Evolutionary conservation across 2,113 vertebrate genomes (phyloP), one percentile per base, ranked within the genome.

Genomic region (Plestiodon gilberti): DNA sequence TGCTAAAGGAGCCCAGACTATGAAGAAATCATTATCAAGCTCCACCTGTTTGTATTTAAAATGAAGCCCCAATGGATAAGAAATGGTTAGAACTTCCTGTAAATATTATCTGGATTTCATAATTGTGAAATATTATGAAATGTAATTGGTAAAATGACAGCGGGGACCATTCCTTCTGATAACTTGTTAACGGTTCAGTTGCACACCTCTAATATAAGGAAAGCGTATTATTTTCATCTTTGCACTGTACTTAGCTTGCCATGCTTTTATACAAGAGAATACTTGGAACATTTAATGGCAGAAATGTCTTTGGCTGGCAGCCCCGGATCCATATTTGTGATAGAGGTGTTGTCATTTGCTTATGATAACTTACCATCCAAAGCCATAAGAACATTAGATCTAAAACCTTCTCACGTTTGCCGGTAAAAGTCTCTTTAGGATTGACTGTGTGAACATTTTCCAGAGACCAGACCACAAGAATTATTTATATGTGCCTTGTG

Each of bases 371-470:
- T 87, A 64, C 52, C 85, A 22, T 61, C 84, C 79, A 88, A 89
- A 89, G 67, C 59, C 77, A 87, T 89, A 79, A 86, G 77, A 87
- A 85, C 18, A 25, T 84, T 85, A 88, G 87, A 57, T 90, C 65
- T 94, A 86, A 89, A 87, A 55, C 23, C 64, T 90, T 89, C 38
- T 69, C 17, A 71, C 85, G n/a, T 74, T 90, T 91, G 89, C 90
- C 64, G 84, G 83, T 65, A 70, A 0, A 62, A 62, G 0, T 84
- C 80, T 90, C 22, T 90, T 88, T 85, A 48, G 23, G 76, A 88
- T 35, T 84, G 85, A 85, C 7, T 89, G 86, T 73, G 85, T 85
- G 85, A 65, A 92, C 89, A 92, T 89, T 88, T 69, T 75, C 74
- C 87, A 94, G 76, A 59, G 70, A 84, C 78, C 70, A 5, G 38